phyloP scores from a whole-genome alignment of 2,888 invertebrate genomes.

The Lasioglossum lativentre region DNA sequence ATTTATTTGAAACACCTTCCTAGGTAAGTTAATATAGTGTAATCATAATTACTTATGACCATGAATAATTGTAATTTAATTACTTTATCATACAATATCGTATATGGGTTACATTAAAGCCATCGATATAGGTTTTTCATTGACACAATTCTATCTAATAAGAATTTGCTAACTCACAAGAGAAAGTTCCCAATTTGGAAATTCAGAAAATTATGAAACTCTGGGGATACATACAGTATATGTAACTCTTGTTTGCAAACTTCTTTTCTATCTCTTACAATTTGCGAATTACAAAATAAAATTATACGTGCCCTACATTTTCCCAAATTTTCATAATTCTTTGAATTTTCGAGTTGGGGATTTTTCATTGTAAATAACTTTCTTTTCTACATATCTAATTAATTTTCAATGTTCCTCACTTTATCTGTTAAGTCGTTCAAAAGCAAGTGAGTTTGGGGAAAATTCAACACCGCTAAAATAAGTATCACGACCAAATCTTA shows the following conservation, averaged over 20 bases:
- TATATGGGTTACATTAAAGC: not conserved
- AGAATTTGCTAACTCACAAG: not conserved
- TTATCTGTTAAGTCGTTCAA: not conserved
- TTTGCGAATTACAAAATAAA: not conserved
- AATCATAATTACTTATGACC: conserved; percentile 13
- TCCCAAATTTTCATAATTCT: not conserved
- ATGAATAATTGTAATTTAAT: conserved; percentile 4
- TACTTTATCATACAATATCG: not conserved
- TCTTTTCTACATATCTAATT: not conserved
- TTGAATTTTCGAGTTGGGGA: not conserved
- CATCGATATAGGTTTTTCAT: not conserved
- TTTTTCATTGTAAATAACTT: not conserved
- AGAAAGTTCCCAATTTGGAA: not conserved
- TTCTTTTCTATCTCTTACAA: not conserved
- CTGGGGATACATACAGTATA: not conserved
- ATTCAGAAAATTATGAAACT: too few relatives aligned
- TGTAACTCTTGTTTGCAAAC: not conserved
- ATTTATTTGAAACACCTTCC: conserved; percentile 43
- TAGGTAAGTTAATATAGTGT: conserved; percentile 54
- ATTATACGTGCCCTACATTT: not conserved
- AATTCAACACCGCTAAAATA: not conserved
- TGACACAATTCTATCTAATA: not conserved
- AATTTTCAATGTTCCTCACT: not conserved
- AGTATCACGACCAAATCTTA: not conserved
- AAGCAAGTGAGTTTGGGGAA: not conserved